Evolutionary conservation across 2,888 invertebrate species (phyloP).

Genomic region (Metellina segmentata): DNA sequence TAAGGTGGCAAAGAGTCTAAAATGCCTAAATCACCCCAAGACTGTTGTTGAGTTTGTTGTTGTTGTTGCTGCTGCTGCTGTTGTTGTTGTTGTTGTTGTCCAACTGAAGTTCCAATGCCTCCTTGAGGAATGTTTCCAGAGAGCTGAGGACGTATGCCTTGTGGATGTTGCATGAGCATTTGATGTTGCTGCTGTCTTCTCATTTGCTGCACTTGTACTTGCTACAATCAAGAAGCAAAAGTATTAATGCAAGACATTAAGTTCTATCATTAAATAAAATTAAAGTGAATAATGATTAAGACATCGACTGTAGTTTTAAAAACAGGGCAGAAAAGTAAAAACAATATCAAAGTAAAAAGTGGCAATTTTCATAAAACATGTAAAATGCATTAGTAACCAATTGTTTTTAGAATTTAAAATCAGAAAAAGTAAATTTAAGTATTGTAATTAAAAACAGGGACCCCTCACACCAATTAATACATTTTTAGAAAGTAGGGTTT

Average conservation of each 20-base stretch:
- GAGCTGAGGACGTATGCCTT: slow-evolving; percentile 67
- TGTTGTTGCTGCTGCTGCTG: slow-evolving; percentile 51
- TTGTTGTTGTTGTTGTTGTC: slow-evolving; percentile 21
- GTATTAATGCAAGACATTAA: neutral
- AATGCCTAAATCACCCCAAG: slow-evolving; percentile 72
- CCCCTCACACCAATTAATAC: too few relatives aligned
- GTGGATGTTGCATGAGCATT: slow-evolving; percentile 61
- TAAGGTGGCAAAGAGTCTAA: slow-evolving; percentile 69
- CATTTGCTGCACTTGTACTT: slow-evolving; percentile 53
- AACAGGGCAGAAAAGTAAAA: too few relatives aligned
- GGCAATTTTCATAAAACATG: too few relatives aligned
- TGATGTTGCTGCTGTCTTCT: slow-evolving; percentile 77
- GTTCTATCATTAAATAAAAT: too few relatives aligned
- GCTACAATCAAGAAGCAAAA: neutral
- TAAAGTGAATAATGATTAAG: too few relatives aligned
- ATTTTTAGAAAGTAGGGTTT: too few relatives aligned
- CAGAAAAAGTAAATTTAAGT: neutral
- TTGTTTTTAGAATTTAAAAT: neutral
- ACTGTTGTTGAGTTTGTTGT: slow-evolving; percentile 59
- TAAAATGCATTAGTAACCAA: too few relatives aligned
- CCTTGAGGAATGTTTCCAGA: slow-evolving; percentile 57
- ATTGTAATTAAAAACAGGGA: too few relatives aligned
- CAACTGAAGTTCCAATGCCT: slow-evolving; percentile 49
- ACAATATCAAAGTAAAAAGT: too few relatives aligned
- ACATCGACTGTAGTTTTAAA: too few relatives aligned